Evolutionary conservation across 1,140 invertebrate species (phyloP).

Genomic region (Lethocerus indicus): DNA sequence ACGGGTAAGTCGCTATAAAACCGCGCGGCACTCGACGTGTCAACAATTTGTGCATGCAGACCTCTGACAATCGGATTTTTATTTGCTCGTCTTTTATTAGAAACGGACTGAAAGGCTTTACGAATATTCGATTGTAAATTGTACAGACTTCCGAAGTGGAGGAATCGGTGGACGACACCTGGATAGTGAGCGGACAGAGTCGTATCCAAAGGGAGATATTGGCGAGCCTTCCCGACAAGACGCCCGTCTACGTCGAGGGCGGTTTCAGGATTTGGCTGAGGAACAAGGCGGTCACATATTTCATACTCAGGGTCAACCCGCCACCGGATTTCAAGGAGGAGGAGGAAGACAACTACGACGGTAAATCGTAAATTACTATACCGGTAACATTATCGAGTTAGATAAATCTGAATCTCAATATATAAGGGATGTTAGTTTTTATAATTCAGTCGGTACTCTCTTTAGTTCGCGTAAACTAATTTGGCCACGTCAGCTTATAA

Average conservation of each 20-base stretch:
- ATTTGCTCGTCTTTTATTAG: not conserved
- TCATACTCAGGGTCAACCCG: slow-evolving; percentile 57
- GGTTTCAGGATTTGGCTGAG: slow-evolving; percentile 67
- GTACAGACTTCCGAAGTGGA: slow-evolving; percentile 44
- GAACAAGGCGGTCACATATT: slow-evolving; percentile 63
- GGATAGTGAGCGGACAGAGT: slow-evolving; percentile 84
- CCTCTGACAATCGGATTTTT: not conserved
- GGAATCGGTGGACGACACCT: slow-evolving; percentile 74
- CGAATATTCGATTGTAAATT: not conserved
- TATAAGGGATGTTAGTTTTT: too few species aligned
- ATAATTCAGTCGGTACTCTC: too few species aligned
- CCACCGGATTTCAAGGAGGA: slow-evolving; percentile 39
- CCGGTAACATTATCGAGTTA: too few species aligned
- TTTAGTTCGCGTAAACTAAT: too few species aligned
- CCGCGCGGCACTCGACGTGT: not conserved
- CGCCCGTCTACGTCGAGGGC: slow-evolving; percentile 75
- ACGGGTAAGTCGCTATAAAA: not conserved
- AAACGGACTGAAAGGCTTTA: not conserved
- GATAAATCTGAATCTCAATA: too few species aligned
- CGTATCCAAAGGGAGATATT: slow-evolving; percentile 57
- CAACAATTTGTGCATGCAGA: not conserved
- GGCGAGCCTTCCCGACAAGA: slow-evolving; percentile 40
- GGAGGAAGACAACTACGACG: not conserved
- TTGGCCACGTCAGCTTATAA: too few species aligned
- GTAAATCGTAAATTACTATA: slow-evolving; percentile 22